Evolutionary conservation across 37 sponge, comb jelly and placozoan species (phyloP).

Genomic region (Spongilla lacustris): DNA sequence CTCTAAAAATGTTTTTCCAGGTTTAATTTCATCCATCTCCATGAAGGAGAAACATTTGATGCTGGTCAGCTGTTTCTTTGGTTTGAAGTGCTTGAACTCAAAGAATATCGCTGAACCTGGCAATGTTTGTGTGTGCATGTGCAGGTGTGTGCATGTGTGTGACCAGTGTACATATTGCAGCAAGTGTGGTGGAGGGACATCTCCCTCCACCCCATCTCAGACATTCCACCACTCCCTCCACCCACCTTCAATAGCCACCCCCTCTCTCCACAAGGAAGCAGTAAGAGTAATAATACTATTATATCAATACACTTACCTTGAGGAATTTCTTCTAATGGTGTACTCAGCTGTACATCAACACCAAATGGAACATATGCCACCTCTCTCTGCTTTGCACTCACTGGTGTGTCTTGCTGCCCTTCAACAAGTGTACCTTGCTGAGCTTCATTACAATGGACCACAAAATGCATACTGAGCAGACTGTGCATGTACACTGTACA

Average conservation of each 20-base stretch:
- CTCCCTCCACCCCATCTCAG: no score
- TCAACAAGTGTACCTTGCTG: slow-evolving; percentile 19
- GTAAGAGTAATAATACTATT: no score
- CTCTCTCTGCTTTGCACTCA: slow-evolving; percentile 23
- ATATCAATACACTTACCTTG: slow-evolving; percentile 18
- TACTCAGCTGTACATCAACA: slow-evolving; percentile 41
- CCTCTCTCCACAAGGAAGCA: not conserved
- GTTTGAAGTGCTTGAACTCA: slow-evolving; percentile 85
- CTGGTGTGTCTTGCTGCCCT: slow-evolving; percentile 46
- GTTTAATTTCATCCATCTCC: slow-evolving; percentile 83
- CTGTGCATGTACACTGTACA: not conserved
- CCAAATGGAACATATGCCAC: slow-evolving; percentile 31
- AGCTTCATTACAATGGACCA: not conserved
- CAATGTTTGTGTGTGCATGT: no score
- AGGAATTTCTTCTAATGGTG: slow-evolving; percentile 59
- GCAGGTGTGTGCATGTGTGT: not conserved
- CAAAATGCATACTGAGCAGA: not conserved
- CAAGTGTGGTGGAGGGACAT: no score
- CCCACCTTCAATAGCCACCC: no score
- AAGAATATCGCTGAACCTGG: slow-evolving; percentile 75
- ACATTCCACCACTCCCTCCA: no score
- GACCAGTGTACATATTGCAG: no score
- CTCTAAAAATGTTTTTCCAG: slow-evolving; percentile 63
- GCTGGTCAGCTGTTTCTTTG: slow-evolving; percentile 44
- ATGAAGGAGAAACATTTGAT: slow-evolving; percentile 80